These are phyloP conservation scores for Loxodonta africana DNA, from an alignment of 2,113 vertebrate species.

Conservation along the genomic window DNA sequence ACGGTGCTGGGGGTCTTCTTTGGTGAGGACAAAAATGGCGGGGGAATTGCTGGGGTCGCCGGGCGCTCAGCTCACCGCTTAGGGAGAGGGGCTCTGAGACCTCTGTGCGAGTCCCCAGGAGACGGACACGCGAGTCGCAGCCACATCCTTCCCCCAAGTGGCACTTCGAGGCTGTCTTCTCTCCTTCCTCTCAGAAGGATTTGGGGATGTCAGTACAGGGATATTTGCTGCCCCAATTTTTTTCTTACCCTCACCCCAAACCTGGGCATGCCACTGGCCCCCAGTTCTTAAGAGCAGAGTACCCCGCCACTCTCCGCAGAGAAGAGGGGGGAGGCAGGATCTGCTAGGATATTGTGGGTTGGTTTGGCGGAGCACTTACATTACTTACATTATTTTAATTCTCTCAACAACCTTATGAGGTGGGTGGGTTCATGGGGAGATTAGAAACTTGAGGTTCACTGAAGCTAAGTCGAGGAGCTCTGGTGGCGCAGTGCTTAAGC, in stretches of 20 bases:
- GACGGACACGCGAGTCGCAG: accelerated
- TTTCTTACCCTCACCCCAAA: background rate
- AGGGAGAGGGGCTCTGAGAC: background rate
- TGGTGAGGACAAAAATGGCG: constrained; percentile 87
- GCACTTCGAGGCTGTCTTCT: background rate
- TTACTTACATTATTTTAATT: background rate
- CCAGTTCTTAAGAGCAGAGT: background rate
- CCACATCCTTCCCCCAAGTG: background rate
- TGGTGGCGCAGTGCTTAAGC: background rate
- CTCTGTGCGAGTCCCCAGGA: background rate
- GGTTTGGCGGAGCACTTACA: background rate
- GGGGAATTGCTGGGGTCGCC: background rate
- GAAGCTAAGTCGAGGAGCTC: background rate
- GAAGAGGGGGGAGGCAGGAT: background rate
- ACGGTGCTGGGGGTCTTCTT: constrained; percentile 96
- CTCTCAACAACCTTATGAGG: background rate
- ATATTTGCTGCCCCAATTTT: background rate
- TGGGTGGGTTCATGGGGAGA: background rate
- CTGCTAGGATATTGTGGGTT: background rate
- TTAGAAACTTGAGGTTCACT: background rate
- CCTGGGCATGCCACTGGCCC: background rate
- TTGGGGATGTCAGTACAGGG: background rate
- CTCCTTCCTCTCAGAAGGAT: background rate
- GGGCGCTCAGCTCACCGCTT: background rate
- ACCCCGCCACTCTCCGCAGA: background rate